Base-by-base conservation (phyloP, 2,888 invertebrate genomes). In the Trichogramma evanescens region DNA sequence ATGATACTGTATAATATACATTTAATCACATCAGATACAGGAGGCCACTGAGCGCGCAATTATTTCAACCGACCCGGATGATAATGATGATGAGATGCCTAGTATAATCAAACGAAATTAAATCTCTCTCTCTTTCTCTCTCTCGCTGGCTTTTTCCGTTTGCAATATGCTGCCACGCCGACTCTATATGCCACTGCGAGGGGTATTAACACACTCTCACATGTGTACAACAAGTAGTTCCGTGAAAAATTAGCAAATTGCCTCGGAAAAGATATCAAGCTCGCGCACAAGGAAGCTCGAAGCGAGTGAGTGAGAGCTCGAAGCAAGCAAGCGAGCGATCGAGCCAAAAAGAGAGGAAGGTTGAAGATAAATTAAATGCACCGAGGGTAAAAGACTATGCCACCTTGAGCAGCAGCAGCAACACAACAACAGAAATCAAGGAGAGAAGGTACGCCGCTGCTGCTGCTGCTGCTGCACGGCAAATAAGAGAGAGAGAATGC, bases 321-420 rank as follows among this genome's bases (percentile, higher is more conserved):
- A 39, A 4, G 10, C 9, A 10, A 26, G n/a, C n/a, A 38, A 38
- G 52, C 39, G 45, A 9, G 4, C 44, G 38, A 5, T 39, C 48
- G 10, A 26, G 26, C 26, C 26, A 26, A 26, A 26, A 26, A 26
- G 26, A 26, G 26, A 8, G 46, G 49, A 49, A 49, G 49, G 53
- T 49, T 43, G 49, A 49, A n/a, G 54, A 4, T 40, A 5, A n/a
- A 6, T 51, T 50, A 10, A 43, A 41, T 6, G 41, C 7, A 26
- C 53, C 51, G 40, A n/a, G 38, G 49, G 41, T 42, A 9, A 50
- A 52, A 46, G 62, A 63, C 59, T 59, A 54, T 51, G 58, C 54
- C 64, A 61, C 52, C 65, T 57, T 58, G 62, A 64, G 64, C 61
- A 66, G 61, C 52, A 50, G 58, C 55, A 58, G 57, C 56, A 9